A percentile compares a stretch with the other conserved stretches of the same genome.
phyloP scores from a whole-genome alignment of 2,113 vertebrate genomes.

The Cyanoramphus novaezelandiae region DNA sequence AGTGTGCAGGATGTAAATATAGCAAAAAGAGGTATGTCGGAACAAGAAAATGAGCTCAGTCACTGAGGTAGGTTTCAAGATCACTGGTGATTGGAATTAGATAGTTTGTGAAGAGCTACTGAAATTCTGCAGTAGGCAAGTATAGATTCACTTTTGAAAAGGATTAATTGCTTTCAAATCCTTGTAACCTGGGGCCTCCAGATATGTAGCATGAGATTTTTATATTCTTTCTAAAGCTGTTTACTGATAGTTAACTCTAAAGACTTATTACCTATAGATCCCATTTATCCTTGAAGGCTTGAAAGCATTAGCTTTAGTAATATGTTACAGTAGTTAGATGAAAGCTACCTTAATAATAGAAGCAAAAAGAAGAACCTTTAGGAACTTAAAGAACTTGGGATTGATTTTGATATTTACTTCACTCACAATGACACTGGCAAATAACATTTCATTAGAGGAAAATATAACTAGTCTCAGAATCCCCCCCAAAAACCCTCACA shows the following conservation, averaged over 20 bases:
- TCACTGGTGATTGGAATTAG: not conserved
- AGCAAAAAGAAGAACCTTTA: not conserved
- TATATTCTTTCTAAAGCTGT: not conserved
- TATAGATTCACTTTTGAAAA: not conserved
- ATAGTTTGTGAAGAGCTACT: not conserved
- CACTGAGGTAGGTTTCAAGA: not conserved
- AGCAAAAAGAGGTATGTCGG: not conserved
- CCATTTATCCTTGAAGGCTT: not conserved
- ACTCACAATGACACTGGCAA: not conserved
- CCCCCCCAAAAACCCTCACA: not conserved
- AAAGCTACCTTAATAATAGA: not conserved
- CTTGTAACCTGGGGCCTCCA: not conserved
- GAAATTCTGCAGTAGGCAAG: not conserved
- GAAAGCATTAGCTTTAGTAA: not conserved
- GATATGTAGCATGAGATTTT: not conserved
- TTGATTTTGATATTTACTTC: not conserved
- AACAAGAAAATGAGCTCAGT: not conserved
- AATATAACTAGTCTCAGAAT: not conserved
- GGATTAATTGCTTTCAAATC: not conserved
- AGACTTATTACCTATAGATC: not conserved
- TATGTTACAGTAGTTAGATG: not conserved
- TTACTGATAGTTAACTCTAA: not conserved
- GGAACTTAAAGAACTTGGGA: not conserved
- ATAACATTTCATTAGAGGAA: not conserved
- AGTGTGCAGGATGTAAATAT: not conserved